Percentiles rank a stretch among this genome's conserved stretches.
Evolutionary conservation across 2,888 invertebrate species (phyloP).

Genomic region (Allacma fusca): DNA sequence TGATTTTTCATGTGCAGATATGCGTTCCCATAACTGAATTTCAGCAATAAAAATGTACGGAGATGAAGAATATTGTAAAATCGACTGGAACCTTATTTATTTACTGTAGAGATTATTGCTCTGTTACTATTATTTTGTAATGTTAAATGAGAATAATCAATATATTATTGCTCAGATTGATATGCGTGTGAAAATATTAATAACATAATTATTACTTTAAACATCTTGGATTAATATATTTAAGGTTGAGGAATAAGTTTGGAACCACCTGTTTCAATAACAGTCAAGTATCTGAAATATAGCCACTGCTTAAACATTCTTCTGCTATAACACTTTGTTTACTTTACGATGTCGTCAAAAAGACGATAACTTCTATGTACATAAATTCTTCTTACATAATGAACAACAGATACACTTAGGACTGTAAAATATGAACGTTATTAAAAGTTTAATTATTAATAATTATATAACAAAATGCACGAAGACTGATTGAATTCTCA

Average conservation of each 20-base stretch:
- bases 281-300: slow-evolving; percentile 23
- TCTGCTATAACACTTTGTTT: slow-evolving; percentile 5
- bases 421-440: neutral
- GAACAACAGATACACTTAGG: slow-evolving; percentile 7
- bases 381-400: neutral
- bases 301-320: neutral
- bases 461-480: slow-evolving; percentile 7
- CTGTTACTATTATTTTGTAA: slow-evolving; percentile 26
- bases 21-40: too few species aligned
- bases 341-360: neutral
- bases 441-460: neutral
- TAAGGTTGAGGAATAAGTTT: slow-evolving; percentile 20
- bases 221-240: slow-evolving; percentile 8
- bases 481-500: slow-evolving; percentile 42
- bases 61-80: neutral
- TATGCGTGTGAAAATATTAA: slow-evolving; percentile 26
- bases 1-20: too few species aligned
- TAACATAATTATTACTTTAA: neutral
- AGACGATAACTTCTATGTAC: neutral
- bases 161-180: slow-evolving; percentile 32
- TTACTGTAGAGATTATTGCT: slow-evolving; percentile 24
- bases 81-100: slow-evolving; percentile 21
- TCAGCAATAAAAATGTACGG: neutral
- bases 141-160: slow-evolving; percentile 32
- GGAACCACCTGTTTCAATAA: slow-evolving; percentile 18